Percentiles rank a stretch among this genome's conserved stretches.
Evolutionary conservation across 2,113 vertebrate species (phyloP).

Genomic region (Dasyprocta punctata): DNA sequence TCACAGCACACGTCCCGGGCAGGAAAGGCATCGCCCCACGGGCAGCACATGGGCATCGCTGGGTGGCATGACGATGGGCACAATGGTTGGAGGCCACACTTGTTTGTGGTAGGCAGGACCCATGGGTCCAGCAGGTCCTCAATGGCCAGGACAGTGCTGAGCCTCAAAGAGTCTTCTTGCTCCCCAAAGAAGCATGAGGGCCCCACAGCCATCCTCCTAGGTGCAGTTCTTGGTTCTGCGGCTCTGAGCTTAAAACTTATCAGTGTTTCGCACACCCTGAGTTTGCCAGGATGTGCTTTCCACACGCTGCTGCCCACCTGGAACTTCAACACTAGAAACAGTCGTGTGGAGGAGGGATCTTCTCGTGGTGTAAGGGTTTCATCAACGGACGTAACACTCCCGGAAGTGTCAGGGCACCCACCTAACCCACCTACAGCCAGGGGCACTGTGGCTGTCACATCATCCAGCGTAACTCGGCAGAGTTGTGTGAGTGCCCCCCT

Average conservation of each 20-base stretch:
- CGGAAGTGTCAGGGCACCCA: background rate
- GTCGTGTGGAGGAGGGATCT: background rate
- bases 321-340: background rate
- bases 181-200: background rate
- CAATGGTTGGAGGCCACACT: background rate
- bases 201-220: background rate
- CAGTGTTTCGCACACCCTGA: background rate
- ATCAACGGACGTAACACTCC: fast-evolving
- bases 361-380: too few species aligned
- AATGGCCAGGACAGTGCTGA: background rate
- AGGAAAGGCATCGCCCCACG: background rate
- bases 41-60: background rate
- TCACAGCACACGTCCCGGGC: background rate
- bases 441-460: background rate
- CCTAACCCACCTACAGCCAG: background rate
- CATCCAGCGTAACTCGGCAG: background rate
- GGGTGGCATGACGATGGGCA: background rate
- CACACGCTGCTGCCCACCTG: background rate
- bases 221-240: background rate
- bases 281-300: background rate
- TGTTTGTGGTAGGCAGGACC: fast-evolving
- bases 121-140: background rate
- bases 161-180: background rate
- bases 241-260: slow-evolving; percentile 6
- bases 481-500: background rate